Evolutionary conservation across 1,140 invertebrate species (phyloP).

Genomic region (Elysia chlorotica): DNA sequence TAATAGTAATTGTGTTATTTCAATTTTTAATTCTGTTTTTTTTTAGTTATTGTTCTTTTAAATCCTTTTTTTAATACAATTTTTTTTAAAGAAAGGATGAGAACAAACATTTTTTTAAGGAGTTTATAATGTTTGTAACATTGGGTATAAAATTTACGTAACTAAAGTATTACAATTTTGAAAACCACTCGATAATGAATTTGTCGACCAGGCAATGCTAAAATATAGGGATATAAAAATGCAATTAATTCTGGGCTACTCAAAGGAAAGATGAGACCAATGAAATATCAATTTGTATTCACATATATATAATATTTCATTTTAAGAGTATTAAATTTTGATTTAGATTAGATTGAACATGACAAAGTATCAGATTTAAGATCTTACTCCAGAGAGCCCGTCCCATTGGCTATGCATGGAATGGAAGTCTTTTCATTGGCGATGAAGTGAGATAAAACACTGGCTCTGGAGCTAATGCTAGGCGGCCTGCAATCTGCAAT

Average conservation of each 20-base stretch:
- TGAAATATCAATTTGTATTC: too few species aligned
- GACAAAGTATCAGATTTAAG: not conserved
- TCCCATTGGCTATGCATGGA: constrained; percentile 29
- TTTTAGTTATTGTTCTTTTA: too few species aligned
- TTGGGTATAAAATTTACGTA: too few species aligned
- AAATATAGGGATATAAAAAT: not conserved
- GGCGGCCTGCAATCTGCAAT: constrained; percentile 29
- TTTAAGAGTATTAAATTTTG: not conserved
- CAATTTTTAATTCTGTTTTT: not conserved
- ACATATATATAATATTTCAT: not conserved
- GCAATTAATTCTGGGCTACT: not conserved
- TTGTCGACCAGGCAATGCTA: not conserved
- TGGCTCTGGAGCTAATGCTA: constrained; percentile 19
- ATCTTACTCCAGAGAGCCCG: constrained; percentile 25
- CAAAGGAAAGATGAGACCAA: too few species aligned
- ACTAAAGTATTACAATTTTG: too few species aligned
- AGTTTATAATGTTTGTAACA: too few species aligned
- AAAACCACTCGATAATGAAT: too few species aligned
- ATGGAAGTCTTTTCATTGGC: constrained; percentile 22
- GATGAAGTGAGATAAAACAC: constrained; percentile 21
- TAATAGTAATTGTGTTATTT: not conserved
- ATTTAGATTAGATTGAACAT: not conserved
- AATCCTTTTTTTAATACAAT: too few species aligned
- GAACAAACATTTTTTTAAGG: not conserved
- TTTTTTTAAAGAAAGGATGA: not conserved